phyloP scores from a whole-genome alignment of 2,888 invertebrate genomes.

The Smittia sp. region DNA sequence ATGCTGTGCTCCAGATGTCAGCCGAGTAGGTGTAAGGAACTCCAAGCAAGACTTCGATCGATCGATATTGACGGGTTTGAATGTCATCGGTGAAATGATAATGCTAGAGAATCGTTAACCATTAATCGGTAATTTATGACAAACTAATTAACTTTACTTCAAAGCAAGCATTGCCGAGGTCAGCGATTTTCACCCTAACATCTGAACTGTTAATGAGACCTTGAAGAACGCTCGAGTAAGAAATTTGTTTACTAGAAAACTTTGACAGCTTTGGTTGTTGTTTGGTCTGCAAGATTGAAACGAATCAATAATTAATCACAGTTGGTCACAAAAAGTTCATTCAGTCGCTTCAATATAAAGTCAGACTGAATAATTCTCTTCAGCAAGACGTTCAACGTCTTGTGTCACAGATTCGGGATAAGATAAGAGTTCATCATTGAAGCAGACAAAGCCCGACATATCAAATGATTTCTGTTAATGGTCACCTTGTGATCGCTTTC shows the following conservation, averaged over 20 bases:
- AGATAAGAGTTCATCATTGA: background rate
- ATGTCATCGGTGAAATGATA: conserved; percentile 82
- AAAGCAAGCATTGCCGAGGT: conserved; percentile 84
- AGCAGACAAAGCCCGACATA: background rate
- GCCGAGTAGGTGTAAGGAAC: conserved; percentile 76
- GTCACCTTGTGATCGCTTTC: background rate
- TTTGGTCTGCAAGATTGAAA: conserved; percentile 35
- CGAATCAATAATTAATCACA: background rate
- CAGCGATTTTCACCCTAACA: conserved; percentile 75
- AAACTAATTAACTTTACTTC: no score
- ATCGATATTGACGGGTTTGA: conserved; percentile 79
- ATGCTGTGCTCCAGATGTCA: conserved; percentile 84
- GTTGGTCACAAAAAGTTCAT: background rate
- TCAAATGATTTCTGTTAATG: background rate
- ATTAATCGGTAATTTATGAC: no score
- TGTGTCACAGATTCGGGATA: conserved; percentile 18
- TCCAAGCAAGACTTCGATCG: conserved; percentile 74
- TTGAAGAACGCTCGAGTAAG: conserved; percentile 53
- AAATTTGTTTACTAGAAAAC: conserved; percentile 42
- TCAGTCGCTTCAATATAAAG: background rate
- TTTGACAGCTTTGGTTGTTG: conserved; percentile 35
- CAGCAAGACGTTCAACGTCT: background rate
- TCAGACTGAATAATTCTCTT: background rate
- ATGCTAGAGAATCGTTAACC: conserved; percentile 51
- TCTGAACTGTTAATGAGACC: conserved; percentile 55